These are phyloP conservation scores for Leptinotarsa tumamoca DNA, from an alignment of 2,888 invertebrate species.

Conservation along the genomic window DNA sequence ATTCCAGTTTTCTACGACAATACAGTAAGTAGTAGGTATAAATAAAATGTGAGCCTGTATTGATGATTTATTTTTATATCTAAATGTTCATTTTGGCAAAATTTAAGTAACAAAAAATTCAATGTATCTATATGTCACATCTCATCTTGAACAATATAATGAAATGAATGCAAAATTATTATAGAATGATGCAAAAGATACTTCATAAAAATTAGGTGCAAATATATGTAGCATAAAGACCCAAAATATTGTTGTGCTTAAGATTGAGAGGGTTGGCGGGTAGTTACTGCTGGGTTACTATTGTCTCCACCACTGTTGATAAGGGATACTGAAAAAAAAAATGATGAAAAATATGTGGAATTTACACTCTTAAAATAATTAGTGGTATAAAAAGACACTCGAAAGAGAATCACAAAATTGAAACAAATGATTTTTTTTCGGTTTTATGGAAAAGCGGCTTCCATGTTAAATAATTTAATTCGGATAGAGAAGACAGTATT, in stretches of 20 bases:
- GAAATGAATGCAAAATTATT: not conserved
- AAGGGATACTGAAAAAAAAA: conserved; percentile 20
- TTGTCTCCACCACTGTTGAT: not conserved
- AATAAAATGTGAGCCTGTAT: not conserved
- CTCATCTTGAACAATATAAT: not conserved
- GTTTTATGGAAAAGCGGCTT: too few species aligned
- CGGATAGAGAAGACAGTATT: too few species aligned
- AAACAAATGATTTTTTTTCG: too few species aligned
- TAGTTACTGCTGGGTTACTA: not conserved
- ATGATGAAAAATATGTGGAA: too few species aligned
- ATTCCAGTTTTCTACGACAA: not conserved
- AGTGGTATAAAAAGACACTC: too few species aligned
- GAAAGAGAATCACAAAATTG: too few species aligned
- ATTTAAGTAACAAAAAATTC: too few species aligned
- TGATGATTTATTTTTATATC: too few species aligned
- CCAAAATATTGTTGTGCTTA: not conserved
- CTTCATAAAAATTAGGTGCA: not conserved
- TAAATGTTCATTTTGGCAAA: not conserved
- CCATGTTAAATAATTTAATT: too few species aligned
- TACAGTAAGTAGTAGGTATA: not conserved
- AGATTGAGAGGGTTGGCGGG: too few species aligned
- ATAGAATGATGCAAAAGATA: not conserved
- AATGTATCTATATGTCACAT: too few species aligned
- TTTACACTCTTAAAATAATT: too few species aligned
- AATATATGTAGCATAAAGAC: not conserved